phyloP scores from a whole-genome alignment of 2,113 vertebrate species.

The Microcebus jonahi region DNA sequence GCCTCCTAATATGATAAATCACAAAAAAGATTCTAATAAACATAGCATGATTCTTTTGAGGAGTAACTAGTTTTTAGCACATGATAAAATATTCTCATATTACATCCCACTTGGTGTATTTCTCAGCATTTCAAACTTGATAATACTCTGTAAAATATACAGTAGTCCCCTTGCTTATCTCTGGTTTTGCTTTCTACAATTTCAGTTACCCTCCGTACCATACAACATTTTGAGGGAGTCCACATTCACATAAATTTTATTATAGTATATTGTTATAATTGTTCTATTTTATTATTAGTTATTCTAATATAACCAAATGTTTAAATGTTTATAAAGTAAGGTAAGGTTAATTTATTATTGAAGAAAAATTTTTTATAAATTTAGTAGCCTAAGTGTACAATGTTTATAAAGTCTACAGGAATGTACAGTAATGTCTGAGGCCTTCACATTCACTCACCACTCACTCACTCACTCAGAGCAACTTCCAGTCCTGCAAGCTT shows the following conservation, averaged over 20 bases:
- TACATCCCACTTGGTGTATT: not conserved
- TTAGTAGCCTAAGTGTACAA: not conserved
- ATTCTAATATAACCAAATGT: not conserved
- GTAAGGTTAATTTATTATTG: not conserved
- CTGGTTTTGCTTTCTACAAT: not conserved
- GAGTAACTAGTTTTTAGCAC: not conserved
- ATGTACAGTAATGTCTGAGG: not conserved
- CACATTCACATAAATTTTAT: not conserved
- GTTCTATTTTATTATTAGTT: not conserved
- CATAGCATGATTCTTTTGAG: conserved; percentile 3
- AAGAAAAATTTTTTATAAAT: not conserved
- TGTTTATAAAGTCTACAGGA: not conserved
- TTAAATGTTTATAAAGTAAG: not conserved
- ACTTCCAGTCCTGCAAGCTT: not conserved
- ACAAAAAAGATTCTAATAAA: conserved; percentile 67
- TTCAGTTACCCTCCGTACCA: not conserved
- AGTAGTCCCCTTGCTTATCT: not conserved
- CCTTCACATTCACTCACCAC: not conserved
- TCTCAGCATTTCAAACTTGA: not conserved
- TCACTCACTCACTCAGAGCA: not conserved
- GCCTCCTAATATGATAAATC: conserved; percentile 90
- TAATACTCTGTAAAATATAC: conserved; percentile 29
- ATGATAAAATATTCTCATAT: not conserved
- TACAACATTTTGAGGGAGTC: not conserved
- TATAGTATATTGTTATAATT: not conserved